phyloP scores from a whole-genome alignment of 2,113 vertebrate species.

The Australoheros scitulus region DNA sequence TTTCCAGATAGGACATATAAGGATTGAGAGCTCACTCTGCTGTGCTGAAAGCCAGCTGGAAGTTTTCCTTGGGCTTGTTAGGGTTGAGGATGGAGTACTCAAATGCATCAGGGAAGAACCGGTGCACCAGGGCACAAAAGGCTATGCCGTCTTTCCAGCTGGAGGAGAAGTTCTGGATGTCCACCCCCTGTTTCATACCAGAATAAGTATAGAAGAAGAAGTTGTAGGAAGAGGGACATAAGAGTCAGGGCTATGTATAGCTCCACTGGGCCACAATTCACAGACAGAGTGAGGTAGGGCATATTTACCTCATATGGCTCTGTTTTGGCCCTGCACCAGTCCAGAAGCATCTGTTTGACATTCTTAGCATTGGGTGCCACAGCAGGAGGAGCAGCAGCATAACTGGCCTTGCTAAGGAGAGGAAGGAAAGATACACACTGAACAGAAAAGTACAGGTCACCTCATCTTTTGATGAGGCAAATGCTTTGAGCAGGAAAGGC shows the following conservation, averaged over 20 bases:
- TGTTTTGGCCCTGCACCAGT: slow-evolving; percentile 98
- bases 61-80: slow-evolving; percentile 91
- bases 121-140: slow-evolving; percentile 96
- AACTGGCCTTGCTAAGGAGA: slow-evolving; percentile 25
- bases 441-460: background rate
- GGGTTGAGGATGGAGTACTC: slow-evolving; percentile 93
- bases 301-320: slow-evolving; percentile 93
- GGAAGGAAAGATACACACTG: slow-evolving; percentile 10
- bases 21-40: slow-evolving; percentile 87
- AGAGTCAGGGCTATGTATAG: slow-evolving; percentile 37
- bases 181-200: slow-evolving; percentile 83
- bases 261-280: slow-evolving; percentile 29
- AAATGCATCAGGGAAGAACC: slow-evolving; percentile 95
- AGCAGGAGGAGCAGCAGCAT: slow-evolving; percentile 72
- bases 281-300: slow-evolving; percentile 8
- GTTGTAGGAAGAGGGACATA: background rate
- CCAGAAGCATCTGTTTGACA: slow-evolving; percentile 99
- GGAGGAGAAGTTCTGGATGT: slow-evolving; percentile 97
- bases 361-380: slow-evolving; percentile 90
- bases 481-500: background rate
- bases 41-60: slow-evolving; percentile 92
- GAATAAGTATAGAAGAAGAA: background rate
- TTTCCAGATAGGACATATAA: slow-evolving; percentile 29
- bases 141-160: slow-evolving; percentile 98
- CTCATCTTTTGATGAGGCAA: background rate